A percentile compares a stretch with the other conserved stretches of the same genome.
Evolutionary conservation across 2,888 invertebrate species (phyloP).

Genomic region (Callosobruchus maculatus): DNA sequence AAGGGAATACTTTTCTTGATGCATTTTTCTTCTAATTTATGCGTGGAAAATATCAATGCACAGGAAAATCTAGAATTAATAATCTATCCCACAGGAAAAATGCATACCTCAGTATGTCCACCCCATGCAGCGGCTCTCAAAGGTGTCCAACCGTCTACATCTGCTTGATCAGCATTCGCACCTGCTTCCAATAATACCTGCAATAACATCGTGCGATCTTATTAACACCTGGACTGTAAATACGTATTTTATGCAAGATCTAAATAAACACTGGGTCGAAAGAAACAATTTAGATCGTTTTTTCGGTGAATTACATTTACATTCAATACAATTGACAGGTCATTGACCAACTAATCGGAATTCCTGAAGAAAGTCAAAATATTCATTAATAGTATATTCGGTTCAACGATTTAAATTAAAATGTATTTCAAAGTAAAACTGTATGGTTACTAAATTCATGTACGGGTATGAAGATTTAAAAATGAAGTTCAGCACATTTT

Average conservation of each 20-base stretch:
- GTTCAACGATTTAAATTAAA: too few species aligned
- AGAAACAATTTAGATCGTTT: neutral
- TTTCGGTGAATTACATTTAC: neutral
- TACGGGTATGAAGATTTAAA: too few species aligned
- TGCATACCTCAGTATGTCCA: conserved; percentile 75
- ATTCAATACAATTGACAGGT: neutral
- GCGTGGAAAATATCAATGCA: too few species aligned
- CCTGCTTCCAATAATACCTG: conserved; percentile 56
- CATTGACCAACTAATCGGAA: neutral
- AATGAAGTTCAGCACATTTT: too few species aligned
- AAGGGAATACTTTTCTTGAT: too few species aligned
- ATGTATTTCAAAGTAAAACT: too few species aligned
- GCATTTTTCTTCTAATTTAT: too few species aligned
- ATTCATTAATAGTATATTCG: too few species aligned
- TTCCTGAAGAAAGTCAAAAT: too few species aligned
- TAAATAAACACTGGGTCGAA: neutral
- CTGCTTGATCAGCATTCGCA: conserved; percentile 72
- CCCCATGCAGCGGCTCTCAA: conserved; percentile 93
- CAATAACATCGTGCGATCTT: conserved; percentile 8
- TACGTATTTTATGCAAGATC: neutral
- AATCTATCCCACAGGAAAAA: too few species aligned
- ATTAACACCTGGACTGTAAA: neutral
- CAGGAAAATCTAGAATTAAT: too few species aligned
- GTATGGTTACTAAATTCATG: too few species aligned
- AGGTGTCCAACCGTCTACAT: conserved; percentile 87